phyloP scores from a whole-genome alignment of 2,113 vertebrate species.

The Lamprologus tigripictilis region DNA sequence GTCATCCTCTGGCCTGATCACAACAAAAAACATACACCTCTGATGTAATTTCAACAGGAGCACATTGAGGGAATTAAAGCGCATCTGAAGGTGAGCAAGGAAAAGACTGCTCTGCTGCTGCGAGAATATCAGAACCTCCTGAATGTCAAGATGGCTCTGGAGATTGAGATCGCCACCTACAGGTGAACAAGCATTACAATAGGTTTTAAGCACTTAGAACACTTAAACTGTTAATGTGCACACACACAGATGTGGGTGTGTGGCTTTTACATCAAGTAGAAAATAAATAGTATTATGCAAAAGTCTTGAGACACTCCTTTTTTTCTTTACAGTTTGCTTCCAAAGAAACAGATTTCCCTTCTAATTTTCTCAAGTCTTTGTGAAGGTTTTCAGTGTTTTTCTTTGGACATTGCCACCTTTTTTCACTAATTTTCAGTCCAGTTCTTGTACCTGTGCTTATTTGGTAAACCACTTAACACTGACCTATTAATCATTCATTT shows the following conservation, averaged over 20 bases:
- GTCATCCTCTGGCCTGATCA: neutral
- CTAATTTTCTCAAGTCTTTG: neutral
- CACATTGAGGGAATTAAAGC: slow-evolving; percentile 35
- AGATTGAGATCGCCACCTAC: slow-evolving; percentile 75
- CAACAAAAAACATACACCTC: neutral
- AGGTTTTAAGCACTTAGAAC: neutral
- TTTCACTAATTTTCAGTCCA: neutral
- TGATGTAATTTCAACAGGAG: slow-evolving; percentile 17
- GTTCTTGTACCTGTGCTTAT: neutral
- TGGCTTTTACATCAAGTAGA: neutral
- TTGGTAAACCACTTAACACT: neutral
- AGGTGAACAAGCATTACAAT: slow-evolving; percentile 41
- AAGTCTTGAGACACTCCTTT: neutral
- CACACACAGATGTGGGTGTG: neutral
- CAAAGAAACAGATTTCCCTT: neutral
- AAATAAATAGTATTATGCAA: neutral
- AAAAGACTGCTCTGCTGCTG: slow-evolving; percentile 70
- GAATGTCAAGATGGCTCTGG: slow-evolving; percentile 74
- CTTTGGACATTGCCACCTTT: neutral
- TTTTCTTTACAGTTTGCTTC: neutral
- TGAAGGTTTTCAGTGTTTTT: neutral
- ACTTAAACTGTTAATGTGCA: neutral
- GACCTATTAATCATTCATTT: neutral
- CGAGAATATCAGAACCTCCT: slow-evolving; percentile 74
- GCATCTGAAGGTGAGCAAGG: slow-evolving; percentile 58